These are phyloP conservation scores for Punctoribates punctum DNA, from an alignment of 2,888 invertebrate species.

Conservation along the genomic window DNA sequence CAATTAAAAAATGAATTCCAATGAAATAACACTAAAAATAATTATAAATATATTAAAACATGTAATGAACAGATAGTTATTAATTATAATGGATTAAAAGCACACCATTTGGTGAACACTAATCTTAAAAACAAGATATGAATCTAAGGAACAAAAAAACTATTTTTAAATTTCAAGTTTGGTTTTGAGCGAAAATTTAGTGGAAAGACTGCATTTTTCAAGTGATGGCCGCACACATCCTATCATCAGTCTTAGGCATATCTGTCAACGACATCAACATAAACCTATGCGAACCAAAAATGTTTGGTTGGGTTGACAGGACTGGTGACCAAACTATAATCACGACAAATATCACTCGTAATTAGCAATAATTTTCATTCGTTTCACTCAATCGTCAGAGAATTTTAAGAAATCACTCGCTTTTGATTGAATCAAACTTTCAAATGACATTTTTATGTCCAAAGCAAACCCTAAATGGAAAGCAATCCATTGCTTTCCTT, in stretches of 20 bases:
- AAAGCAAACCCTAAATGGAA: too few species aligned
- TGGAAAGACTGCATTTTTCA: slow-evolving; percentile 20
- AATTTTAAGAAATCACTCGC: not conserved
- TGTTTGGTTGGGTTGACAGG: slow-evolving; percentile 1
- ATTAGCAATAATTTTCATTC: slow-evolving; percentile 13
- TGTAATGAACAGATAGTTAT: not conserved
- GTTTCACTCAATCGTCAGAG: not conserved
- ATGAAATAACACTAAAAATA: too few species aligned
- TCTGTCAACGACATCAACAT: slow-evolving; percentile 16
- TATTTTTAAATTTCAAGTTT: not conserved
- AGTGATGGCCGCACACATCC: not conserved
- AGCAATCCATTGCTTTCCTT: too few species aligned
- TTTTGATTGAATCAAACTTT: not conserved
- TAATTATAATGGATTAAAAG: slow-evolving; percentile 13
- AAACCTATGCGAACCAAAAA: not conserved
- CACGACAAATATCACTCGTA: slow-evolving; percentile 3
- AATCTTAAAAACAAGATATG: too few species aligned
- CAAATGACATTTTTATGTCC: not conserved
- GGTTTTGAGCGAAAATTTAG: not conserved
- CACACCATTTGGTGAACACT: not conserved
- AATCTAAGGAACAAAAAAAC: not conserved
- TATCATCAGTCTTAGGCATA: slow-evolving; percentile 19
- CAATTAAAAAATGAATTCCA: too few species aligned
- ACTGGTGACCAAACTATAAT: slow-evolving; percentile 4
- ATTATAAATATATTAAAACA: too few species aligned